Evolutionary conservation across 2,888 invertebrate species (phyloP), one percentile per base, ranked within the genome.

Genomic region (Rhagium mordax): DNA sequence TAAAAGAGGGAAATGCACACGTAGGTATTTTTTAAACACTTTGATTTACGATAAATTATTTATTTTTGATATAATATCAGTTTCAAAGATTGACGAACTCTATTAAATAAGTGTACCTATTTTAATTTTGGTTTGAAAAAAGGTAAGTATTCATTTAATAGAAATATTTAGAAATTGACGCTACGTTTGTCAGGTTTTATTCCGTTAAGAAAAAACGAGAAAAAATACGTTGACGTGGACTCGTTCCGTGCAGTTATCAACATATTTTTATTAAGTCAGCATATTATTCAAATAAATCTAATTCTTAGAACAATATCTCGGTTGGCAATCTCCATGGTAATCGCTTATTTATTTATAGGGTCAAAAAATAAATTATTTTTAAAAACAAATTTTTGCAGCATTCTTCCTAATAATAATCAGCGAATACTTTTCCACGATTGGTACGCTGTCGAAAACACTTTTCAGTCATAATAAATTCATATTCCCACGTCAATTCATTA

Each of bases 231-330:
- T 13, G 33, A 33, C 33, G 41, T n/a, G n/a, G 4, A 41, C 51
- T 18, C 8, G 18, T 51, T 20, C 20, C 61, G 48, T 13, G 21
- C 41, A 18, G n/a, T 33, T 59, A 15, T 16, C 47, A 18, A 47
- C 60, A 10, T 10, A 27, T 20, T 51, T 51, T 29, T 29, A 18
- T 47, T 10, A 16, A 8, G 65, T 55, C 65, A 53, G 55, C 65
- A 15, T n/a, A 29, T 66, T 51, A 66, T 55, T 66, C 48, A 55
- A 66, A 66, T 27, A 49, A 66, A 66, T 66, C 33, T 20, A 29
- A 49, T 65, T 65, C 65, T 33, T 7, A 20, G 65, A 65, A 65
- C 29, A 27, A 51, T 51, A 65, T 65, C 53, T 65, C 65, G 27
- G 51, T 53, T 13, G 53, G n/a, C n/a, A n/a, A n/a, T n/a, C n/a